phyloP scores from a whole-genome alignment of 2,888 invertebrate species.

The Ophion costatus region DNA sequence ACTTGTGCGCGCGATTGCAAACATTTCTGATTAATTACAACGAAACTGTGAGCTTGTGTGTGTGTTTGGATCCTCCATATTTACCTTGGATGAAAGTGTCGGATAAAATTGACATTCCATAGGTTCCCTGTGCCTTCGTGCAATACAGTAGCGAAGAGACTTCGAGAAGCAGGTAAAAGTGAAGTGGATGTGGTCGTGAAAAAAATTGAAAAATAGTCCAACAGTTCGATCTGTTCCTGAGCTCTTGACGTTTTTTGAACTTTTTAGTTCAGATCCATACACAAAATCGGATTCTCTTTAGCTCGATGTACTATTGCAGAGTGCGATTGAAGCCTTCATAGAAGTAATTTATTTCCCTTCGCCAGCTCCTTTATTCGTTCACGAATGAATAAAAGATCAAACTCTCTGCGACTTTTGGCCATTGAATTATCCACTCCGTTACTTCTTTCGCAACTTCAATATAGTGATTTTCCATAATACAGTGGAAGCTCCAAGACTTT shows the following conservation, averaged over 20 bases:
- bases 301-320: background rate
- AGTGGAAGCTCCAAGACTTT: background rate
- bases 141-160: too few relatives aligned
- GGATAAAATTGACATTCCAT: too few relatives aligned
- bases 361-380: background rate
- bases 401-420: background rate
- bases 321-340: background rate
- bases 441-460: background rate
- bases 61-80: background rate
- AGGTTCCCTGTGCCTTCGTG: too few relatives aligned
- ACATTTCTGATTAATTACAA: slow-evolving; percentile 16
- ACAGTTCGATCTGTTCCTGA: too few relatives aligned
- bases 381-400: background rate
- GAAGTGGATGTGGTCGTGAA: too few relatives aligned
- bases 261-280: too few relatives aligned
- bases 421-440: background rate
- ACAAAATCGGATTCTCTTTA: background rate
- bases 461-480: background rate
- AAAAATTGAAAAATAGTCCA: too few relatives aligned
- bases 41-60: slow-evolving; percentile 33
- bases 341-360: background rate
- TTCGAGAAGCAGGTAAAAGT: too few relatives aligned
- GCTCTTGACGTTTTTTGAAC: too few relatives aligned
- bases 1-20: slow-evolving; percentile 25
- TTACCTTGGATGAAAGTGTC: too few relatives aligned